A percentile compares a stretch with the other conserved stretches of the same genome.
Evolutionary conservation across 2,797 vertebrate genomes (phyloP).

Genomic region (Austrolebias charrua): DNA sequence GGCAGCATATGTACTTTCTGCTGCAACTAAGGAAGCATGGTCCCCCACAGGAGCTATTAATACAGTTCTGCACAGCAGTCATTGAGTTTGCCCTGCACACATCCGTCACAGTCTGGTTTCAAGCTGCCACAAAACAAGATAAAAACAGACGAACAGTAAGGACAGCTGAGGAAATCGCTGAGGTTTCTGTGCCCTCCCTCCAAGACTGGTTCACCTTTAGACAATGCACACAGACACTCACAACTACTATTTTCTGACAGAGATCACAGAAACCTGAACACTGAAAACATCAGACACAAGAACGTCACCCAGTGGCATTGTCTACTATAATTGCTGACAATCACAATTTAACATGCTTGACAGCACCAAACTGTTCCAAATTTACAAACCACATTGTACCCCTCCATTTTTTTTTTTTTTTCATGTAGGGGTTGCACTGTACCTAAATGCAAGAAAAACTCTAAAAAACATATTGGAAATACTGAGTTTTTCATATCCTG

Average conservation of each 20-base stretch:
- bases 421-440: too few species aligned
- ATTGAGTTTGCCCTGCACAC: constrained; percentile 4
- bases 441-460: too few species aligned
- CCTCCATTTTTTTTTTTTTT: too few species aligned
- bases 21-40: neutral
- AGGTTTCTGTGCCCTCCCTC: neutral
- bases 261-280: neutral
- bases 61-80: constrained; percentile 4
- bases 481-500: too few species aligned
- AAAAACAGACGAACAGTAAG: neutral
- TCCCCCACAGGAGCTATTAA: constrained; percentile 9
- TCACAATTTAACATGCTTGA: neutral
- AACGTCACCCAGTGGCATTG: too few species aligned
- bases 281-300: neutral
- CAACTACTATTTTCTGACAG: neutral
- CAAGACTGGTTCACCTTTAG: neutral
- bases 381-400: too few species aligned
- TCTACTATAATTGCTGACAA: neutral
- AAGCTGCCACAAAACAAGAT: constrained; percentile 1
- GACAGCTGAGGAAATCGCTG: neutral
- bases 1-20: neutral
- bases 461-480: too few species aligned
- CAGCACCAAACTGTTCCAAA: neutral
- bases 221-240: neutral
- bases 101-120: constrained; percentile 9